Percentiles rank a stretch among this genome's conserved stretches.
These are phyloP conservation scores for Calliphora vomitoria DNA, from an alignment of 2,888 invertebrate species.

Conservation along the genomic window DNA sequence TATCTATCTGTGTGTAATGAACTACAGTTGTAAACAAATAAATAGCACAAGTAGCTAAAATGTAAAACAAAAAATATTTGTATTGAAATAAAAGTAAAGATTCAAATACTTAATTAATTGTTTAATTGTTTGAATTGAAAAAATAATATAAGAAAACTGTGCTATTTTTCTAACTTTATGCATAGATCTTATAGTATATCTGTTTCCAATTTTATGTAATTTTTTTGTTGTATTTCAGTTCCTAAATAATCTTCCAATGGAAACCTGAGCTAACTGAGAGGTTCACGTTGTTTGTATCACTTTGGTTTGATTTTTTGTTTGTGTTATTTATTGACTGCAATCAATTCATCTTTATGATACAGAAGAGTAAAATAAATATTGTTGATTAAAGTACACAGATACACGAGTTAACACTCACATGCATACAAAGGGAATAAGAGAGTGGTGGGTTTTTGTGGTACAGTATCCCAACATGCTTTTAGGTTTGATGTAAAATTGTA, in stretches of 20 bases:
- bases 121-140: too few relatives aligned
- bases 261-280: background rate
- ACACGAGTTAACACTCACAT: background rate
- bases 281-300: background rate
- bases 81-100: too few relatives aligned
- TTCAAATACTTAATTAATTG: too few relatives aligned
- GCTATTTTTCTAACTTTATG: too few relatives aligned
- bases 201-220: background rate
- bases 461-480: background rate
- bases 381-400: conserved; percentile 36
- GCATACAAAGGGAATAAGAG: background rate
- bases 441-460: background rate
- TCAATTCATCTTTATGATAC: conserved; percentile 32
- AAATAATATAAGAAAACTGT: too few relatives aligned
- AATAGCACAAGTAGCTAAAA: background rate
- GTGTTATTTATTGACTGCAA: conserved; percentile 31
- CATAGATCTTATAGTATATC: too few relatives aligned
- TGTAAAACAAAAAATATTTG: too few relatives aligned
- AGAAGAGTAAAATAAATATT: conserved; percentile 38
- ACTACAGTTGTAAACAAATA: background rate
- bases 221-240: background rate
- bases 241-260: background rate
- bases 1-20: background rate
- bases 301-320: conserved; percentile 16
- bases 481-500: background rate